Evolutionary conservation across 1,140 invertebrate species (phyloP).

Genomic region (Lasaia peninsularis): DNA sequence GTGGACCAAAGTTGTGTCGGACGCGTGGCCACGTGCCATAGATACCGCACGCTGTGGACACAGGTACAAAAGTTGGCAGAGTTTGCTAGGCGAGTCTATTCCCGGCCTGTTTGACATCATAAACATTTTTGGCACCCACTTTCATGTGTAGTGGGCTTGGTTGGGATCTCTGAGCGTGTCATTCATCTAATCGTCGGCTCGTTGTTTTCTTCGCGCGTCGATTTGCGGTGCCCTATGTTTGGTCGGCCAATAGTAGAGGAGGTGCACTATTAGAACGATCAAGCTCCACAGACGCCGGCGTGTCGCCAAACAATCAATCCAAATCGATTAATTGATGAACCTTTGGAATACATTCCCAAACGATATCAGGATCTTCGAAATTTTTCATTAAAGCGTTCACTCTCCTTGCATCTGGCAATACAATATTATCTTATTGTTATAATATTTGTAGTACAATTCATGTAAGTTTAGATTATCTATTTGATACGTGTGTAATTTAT

Average conservation of each 20-base stretch:
- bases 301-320: slow-evolving; percentile 62
- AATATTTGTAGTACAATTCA: too few relatives aligned
- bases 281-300: slow-evolving; percentile 39
- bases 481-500: too few relatives aligned
- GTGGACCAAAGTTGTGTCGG: slow-evolving; percentile 31
- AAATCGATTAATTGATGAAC: slow-evolving; percentile 63
- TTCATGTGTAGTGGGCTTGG: slow-evolving; percentile 54
- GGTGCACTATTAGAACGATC: slow-evolving; percentile 37
- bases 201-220: slow-evolving; percentile 66
- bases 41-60: slow-evolving; percentile 32
- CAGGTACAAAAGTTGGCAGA: slow-evolving; percentile 61
- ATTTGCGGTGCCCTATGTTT: slow-evolving; percentile 51
- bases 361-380: too few relatives aligned
- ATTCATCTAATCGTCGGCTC: slow-evolving; percentile 71
- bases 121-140: slow-evolving; percentile 69
- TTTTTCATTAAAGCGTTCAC: too few relatives aligned
- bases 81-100: slow-evolving; percentile 58
- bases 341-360: slow-evolving; percentile 19
- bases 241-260: slow-evolving; percentile 50
- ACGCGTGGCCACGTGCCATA: slow-evolving; percentile 48
- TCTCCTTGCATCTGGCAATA: too few relatives aligned
- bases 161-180: slow-evolving; percentile 54
- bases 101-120: slow-evolving; percentile 64
- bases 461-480: too few relatives aligned
- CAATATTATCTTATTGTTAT: too few relatives aligned